Conservation (phyloP, 2,113 vertebrate genomes). For the Naja naja region DNA sequence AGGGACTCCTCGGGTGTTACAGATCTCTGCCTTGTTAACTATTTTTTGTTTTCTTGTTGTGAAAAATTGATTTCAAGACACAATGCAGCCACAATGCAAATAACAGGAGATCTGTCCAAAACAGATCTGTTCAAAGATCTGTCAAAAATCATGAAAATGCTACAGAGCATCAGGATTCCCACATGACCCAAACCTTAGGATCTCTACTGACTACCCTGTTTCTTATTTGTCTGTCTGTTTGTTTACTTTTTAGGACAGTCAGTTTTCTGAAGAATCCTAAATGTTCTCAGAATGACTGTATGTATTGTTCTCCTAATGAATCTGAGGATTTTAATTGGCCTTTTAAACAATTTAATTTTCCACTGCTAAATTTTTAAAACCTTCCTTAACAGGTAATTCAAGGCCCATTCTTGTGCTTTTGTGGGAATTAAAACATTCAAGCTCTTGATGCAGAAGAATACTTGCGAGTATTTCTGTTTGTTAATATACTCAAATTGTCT, state of each 20-base stretch:
- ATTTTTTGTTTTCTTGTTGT: neutral
- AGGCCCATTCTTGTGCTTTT: constrained; percentile 30
- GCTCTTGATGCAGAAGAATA: neutral
- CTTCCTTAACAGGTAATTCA: neutral
- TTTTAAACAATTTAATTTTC: constrained; percentile 36
- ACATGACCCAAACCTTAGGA: neutral
- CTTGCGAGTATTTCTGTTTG: constrained; percentile 1
- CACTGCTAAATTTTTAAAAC: neutral
- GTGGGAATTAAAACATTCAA: constrained; percentile 9
- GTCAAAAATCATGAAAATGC: neutral
- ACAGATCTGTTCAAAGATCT: neutral
- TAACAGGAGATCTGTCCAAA: neutral
- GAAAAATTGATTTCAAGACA: neutral
- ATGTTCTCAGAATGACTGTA: neutral
- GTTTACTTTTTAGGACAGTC: neutral
- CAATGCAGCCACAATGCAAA: neutral
- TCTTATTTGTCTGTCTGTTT: neutral
- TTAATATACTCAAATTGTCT: neutral
- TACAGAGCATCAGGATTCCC: neutral
- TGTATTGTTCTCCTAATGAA: constrained; percentile 13
- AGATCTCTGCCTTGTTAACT: neutral
- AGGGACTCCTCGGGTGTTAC: neutral
- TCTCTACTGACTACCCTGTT: neutral
- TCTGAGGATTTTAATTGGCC: neutral
- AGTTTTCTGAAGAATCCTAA: neutral